Conservation (phyloP, 2,113 vertebrate genomes). For the Coptodon bakossiorum region DNA sequence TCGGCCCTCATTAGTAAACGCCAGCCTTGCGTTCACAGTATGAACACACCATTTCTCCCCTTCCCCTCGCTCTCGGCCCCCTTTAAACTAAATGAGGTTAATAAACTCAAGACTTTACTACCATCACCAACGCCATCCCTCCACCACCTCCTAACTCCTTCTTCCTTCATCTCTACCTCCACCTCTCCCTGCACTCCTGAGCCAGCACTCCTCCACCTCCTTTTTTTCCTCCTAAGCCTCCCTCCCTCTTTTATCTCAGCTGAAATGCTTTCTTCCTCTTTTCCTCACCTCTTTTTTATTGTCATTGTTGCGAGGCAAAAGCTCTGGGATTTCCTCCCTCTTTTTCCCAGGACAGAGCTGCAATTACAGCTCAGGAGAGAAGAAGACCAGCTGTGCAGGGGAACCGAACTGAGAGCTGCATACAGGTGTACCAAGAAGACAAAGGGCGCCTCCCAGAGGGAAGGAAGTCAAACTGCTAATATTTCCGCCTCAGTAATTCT, state of each 20-base stretch:
- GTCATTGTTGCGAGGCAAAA: slow-evolving; percentile 78
- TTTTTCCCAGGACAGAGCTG: slow-evolving; percentile 70
- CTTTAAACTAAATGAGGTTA: slow-evolving; percentile 77
- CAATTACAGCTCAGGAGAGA: slow-evolving; percentile 82
- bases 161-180: slow-evolving; percentile 59
- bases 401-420: not conserved
- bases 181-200: slow-evolving; percentile 15
- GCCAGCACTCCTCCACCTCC: slow-evolving; percentile 35
- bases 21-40: slow-evolving; percentile 73
- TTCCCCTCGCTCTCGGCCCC: slow-evolving; percentile 36
- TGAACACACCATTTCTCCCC: slow-evolving; percentile 60
- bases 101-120: slow-evolving; percentile 88
- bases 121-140: slow-evolving; percentile 55
- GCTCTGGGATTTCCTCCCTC: slow-evolving; percentile 83
- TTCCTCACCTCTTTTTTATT: slow-evolving; percentile 61
- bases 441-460: slow-evolving; percentile 55
- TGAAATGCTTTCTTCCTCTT: slow-evolving; percentile 70
- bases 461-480: not conserved
- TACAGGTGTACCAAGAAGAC: slow-evolving; percentile 46
- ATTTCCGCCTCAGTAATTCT: not conserved
- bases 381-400: slow-evolving; percentile 58
- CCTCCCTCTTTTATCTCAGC: slow-evolving; percentile 70
- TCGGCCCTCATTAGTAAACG: slow-evolving; percentile 82
- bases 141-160: slow-evolving; percentile 41
- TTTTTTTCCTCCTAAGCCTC: slow-evolving; percentile 58